A percentile compares a stretch with the other conserved stretches of the same genome.
These are phyloP conservation scores for Zophobas atratus DNA, from an alignment of 1,140 invertebrate species.

Conservation along the genomic window DNA sequence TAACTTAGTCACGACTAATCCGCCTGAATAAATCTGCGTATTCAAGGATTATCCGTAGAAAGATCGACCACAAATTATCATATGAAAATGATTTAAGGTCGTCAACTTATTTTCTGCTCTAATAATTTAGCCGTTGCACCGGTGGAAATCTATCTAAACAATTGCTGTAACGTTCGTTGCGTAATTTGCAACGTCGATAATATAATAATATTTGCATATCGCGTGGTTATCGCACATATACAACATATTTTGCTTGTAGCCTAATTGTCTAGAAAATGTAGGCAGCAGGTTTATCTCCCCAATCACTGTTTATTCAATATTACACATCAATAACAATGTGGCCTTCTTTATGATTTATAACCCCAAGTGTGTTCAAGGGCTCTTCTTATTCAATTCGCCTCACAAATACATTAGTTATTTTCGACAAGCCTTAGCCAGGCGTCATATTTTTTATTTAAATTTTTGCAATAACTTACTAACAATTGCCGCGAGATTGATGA, in stretches of 20 bases:
- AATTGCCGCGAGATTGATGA: constrained; percentile 20
- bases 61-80: too few relatives aligned
- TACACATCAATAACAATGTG: constrained; percentile 35
- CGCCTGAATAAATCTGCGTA: too few relatives aligned
- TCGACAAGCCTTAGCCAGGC: constrained; percentile 5
- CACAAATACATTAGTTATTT: constrained; percentile 40
- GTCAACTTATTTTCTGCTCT: too few relatives aligned
- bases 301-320: constrained; percentile 32
- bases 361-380: constrained; percentile 14
- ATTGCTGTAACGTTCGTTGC: not conserved
- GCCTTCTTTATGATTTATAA: constrained; percentile 34
- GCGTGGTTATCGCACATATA: constrained; percentile 27
- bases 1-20: too few relatives aligned
- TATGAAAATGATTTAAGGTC: too few relatives aligned
- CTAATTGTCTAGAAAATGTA: constrained; percentile 29
- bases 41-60: too few relatives aligned
- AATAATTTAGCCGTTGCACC: too few relatives aligned
- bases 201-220: constrained; percentile 38
- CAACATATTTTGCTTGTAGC: constrained; percentile 11
- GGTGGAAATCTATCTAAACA: too few relatives aligned
- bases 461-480: constrained; percentile 10
- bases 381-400: constrained; percentile 24
- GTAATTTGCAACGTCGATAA: constrained; percentile 13
- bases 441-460: constrained; percentile 26
- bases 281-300: constrained; percentile 13